Percentiles rank a stretch among this genome's conserved stretches.
phyloP scores from a whole-genome alignment of 2,797 vertebrate species.

The Cossypha caffra region DNA sequence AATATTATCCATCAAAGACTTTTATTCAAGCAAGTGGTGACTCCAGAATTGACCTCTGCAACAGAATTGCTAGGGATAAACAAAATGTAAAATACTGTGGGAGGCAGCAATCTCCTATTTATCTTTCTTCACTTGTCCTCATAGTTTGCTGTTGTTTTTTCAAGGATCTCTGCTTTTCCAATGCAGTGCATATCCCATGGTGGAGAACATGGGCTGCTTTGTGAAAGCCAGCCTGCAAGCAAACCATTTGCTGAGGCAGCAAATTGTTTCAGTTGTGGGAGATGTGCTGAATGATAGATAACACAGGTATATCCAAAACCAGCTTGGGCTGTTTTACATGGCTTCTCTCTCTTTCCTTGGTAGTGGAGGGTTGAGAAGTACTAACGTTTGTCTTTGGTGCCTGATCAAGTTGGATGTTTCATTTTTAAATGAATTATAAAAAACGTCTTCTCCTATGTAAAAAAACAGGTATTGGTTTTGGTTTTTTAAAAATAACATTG shows the following conservation, averaged over 20 bases:
- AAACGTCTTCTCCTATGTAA: neutral
- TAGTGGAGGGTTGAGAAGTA: neutral
- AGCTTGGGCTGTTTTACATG: neutral
- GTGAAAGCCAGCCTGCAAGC: neutral
- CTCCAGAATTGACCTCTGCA: neutral
- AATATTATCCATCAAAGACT: neutral
- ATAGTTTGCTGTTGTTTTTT: neutral
- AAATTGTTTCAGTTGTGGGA: neutral
- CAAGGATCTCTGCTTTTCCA: neutral
- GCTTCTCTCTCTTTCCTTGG: neutral
- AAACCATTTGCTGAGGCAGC: neutral
- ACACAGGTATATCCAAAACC: neutral
- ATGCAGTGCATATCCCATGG: neutral
- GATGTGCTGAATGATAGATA: neutral
- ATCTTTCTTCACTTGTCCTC: neutral
- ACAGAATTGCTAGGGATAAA: neutral
- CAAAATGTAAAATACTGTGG: neutral
- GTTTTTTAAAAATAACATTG: neutral
- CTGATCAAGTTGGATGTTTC: neutral
- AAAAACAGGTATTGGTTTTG: fast-evolving
- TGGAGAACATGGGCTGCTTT: neutral
- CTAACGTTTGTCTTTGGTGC: neutral
- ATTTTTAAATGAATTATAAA: neutral
- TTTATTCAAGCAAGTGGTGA: neutral
- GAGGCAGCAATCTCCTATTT: neutral